Evolutionary conservation across 92 coral and sea anemone species (phyloP).

Genomic region (Chrysogorgia sp.): DNA sequence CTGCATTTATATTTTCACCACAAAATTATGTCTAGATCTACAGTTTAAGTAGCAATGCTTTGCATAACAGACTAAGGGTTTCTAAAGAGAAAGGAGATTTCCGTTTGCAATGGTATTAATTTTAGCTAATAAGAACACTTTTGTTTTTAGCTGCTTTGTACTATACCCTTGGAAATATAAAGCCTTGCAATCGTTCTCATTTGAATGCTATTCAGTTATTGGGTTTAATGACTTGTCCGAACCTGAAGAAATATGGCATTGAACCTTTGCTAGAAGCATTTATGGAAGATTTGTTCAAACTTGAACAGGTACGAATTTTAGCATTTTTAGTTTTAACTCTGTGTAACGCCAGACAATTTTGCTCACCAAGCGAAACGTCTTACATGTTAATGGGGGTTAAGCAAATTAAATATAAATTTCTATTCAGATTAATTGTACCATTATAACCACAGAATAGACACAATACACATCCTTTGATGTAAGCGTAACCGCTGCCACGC

Average conservation of each 20-base stretch:
- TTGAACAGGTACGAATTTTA: conserved; percentile 77
- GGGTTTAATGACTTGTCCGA: conserved; percentile 45
- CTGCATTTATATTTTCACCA: conserved; percentile 58
- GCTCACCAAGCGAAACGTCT: too few species aligned
- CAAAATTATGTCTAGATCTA: background rate
- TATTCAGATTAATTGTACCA: too few species aligned
- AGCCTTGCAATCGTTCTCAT: conserved; percentile 51
- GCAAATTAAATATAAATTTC: too few species aligned
- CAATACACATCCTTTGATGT: too few species aligned
- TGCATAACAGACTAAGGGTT: too few species aligned
- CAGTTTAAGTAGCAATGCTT: background rate
- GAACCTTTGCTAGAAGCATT: conserved; percentile 56
- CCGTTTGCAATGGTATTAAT: background rate
- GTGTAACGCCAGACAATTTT: too few species aligned
- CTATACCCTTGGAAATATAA: conserved; percentile 58
- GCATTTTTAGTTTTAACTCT: too few species aligned
- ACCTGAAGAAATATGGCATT: conserved; percentile 66
- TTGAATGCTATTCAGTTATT: conserved; percentile 58
- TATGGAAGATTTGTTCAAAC: conserved; percentile 56
- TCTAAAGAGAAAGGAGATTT: too few species aligned
- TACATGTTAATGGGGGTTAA: too few species aligned
- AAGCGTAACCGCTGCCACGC: too few species aligned
- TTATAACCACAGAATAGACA: too few species aligned
- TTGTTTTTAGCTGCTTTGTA: too few species aligned
- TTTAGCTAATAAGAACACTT: background rate